phyloP scores from a whole-genome alignment of 2,888 invertebrate species.

The Lingula anatina region DNA sequence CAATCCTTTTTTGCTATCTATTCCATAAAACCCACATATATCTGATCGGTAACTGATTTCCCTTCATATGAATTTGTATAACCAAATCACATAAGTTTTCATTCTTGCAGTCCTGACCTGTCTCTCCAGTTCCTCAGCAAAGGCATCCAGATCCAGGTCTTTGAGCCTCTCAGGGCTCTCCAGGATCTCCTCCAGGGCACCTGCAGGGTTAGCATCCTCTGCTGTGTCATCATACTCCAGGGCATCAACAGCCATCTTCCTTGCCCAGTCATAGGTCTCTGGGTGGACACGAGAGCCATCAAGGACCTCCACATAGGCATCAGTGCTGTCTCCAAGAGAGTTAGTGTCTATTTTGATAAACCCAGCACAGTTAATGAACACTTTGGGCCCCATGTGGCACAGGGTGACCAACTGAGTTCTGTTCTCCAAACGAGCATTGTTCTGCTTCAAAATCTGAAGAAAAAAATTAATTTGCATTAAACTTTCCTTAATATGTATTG shows the following conservation, averaged over 20 bases:
- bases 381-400: constrained; percentile 96
- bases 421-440: constrained; percentile 85
- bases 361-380: constrained; percentile 98
- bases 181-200: constrained; percentile 93
- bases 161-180: constrained; percentile 90
- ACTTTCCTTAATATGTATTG: too few species aligned
- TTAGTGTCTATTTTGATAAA: constrained; percentile 98
- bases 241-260: constrained; percentile 99
- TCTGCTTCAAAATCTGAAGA: constrained; percentile 59
- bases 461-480: not conserved
- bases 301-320: constrained; percentile 90
- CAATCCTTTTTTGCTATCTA: too few species aligned
- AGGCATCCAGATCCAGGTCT: constrained; percentile 96
- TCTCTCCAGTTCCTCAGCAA: constrained; percentile 92
- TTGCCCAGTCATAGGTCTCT: constrained; percentile 98
- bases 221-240: constrained; percentile 85
- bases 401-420: constrained; percentile 90
- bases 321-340: constrained; percentile 83
- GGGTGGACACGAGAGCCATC: constrained; percentile 98
- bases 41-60: too few species aligned
- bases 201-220: constrained; percentile 88
- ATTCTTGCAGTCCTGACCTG: too few species aligned
- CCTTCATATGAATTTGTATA: too few species aligned
- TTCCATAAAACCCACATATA: too few species aligned
- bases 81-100: too few species aligned